A percentile compares a stretch with the other conserved stretches of the same genome.
phyloP scores from a whole-genome alignment of 2,888 invertebrate species.

The Lithosia quadra region DNA sequence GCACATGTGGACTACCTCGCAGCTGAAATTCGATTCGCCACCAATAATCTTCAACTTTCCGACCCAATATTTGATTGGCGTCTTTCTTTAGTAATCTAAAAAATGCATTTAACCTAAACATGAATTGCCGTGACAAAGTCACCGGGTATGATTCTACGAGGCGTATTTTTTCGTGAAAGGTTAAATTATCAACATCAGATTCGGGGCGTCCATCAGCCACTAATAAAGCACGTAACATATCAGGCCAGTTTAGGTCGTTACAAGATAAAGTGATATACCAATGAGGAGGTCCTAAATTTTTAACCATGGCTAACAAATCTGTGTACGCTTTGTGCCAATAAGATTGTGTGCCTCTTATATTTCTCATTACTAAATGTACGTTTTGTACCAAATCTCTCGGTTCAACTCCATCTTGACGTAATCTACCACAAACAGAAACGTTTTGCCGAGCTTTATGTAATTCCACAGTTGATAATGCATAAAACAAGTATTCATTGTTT shows the following conservation, averaged over 20 bases:
- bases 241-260: constrained; percentile 15
- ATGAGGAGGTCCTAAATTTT: constrained; percentile 11
- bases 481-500: no score
- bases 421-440: no score
- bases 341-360: not conserved
- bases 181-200: not conserved
- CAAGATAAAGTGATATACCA: constrained; percentile 12
- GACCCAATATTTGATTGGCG: no score
- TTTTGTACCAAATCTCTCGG: no score
- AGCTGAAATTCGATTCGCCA: constrained; percentile 5
- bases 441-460: no score
- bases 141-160: constrained; percentile 3
- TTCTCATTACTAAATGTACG: not conserved
- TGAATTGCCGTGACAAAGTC: constrained; percentile 6
- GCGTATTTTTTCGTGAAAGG: not conserved
- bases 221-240: constrained; percentile 2
- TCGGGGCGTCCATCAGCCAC: not conserved
- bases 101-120: constrained; percentile 12
- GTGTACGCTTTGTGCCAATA: not conserved
- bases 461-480: no score
- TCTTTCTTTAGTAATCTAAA: not conserved
- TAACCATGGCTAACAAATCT: not conserved
- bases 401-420: no score
- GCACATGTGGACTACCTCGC: constrained; percentile 8
- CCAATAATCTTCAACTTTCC: not conserved